Base-by-base conservation (phyloP, 2,113 vertebrate genomes). In the Dissostichus mawsoni region DNA sequence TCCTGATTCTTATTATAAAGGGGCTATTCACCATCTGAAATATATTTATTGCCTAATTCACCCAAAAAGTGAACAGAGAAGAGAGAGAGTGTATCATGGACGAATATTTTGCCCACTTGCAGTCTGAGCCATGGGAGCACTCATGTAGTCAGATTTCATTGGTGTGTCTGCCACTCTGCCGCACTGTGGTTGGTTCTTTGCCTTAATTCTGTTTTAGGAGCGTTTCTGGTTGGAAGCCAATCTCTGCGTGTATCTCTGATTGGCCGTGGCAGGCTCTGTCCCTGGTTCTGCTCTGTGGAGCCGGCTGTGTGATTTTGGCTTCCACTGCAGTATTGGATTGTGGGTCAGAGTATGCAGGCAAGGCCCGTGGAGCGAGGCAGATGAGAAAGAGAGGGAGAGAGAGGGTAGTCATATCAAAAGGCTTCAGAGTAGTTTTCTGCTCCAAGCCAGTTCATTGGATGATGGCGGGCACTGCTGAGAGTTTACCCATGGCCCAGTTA, bases 401-500 rank as follows among this genome's bases (percentile, higher is more conserved):
- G 44, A 51, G 81, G 36, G 76, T 41, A 86, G 89, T 87, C 82
- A 82, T 88, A 90, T 87, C 83, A 91, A 89, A 89, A 90, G 88
- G 78, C 83, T 81, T 17, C 71, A 3, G 83, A 87, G 86, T 80
- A 86, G 84, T 90, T 87, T 78, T 90, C 78, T 89, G 87, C 82
- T 80, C 67, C 36, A 33, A 78, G 88, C 82, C 44, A 68, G 81
- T 73, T 88, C 85, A 91, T 86, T 94, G 93, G 91, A 90, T 73
- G 86, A 84, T 73, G 76, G 64, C 74, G 12, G 71, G 82, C 78
- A 82, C 70, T 69, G 81, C 82, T 84, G 85, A 83, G 87, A 91
- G 89, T 93, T 92, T 92, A 93, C 93, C 90, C 91, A 91, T 93
- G 92, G 90, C 93, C 93, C 92, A 94, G 91, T 93, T 94, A 93